Evolutionary conservation across 2,888 invertebrate species (phyloP), one percentile per base, ranked within the genome.

Genomic region (Xestia xanthographa): DNA sequence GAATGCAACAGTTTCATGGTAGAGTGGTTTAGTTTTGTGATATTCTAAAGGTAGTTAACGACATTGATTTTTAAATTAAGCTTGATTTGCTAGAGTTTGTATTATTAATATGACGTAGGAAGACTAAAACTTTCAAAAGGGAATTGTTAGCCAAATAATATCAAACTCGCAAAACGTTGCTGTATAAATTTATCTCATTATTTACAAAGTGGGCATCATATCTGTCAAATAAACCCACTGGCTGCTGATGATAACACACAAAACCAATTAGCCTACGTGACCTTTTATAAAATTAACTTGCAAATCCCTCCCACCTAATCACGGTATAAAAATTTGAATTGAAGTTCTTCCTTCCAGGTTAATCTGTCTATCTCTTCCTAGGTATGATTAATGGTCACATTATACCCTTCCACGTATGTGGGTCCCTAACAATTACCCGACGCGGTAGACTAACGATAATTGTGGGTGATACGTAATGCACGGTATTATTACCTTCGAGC

Each of bases 381-480:
- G 68, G 34, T 74, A 71, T 84, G 75, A 84, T 75, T 75, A 80
- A 84, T 80, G 56, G 75, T 63, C 45, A 70, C 70, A 82, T 82
- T 76, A 82, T 65, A 72, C 66, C 66, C 50, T 48, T 43, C 22
- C 48, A 75, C 77, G 65, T 79, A 73, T 72, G 72, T 68, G 58
- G 69, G 43, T 72, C 67, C 60, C 56, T 66, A 67, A 84, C 76
- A 84, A 77, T 84, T 77, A 82, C 79, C 79, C 34, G 62, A 43
- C 53, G 58, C 66, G 63, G 74, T 63, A 80, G 72, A 80, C 72
- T 84, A 82, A 85, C 77, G 82, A 84, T 84, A 77, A 84, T 85
- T 85, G 75, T 66, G 50, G 72, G 75, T 66, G 63, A 79, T 79
- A 79, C 48, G 60, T 72, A 79, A 79, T 76, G 60, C 70, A 63